Percentiles rank a stretch among this genome's conserved stretches.
Conservation (phyloP, 2,797 vertebrate genomes). For the Neoniphon sammara region DNA sequence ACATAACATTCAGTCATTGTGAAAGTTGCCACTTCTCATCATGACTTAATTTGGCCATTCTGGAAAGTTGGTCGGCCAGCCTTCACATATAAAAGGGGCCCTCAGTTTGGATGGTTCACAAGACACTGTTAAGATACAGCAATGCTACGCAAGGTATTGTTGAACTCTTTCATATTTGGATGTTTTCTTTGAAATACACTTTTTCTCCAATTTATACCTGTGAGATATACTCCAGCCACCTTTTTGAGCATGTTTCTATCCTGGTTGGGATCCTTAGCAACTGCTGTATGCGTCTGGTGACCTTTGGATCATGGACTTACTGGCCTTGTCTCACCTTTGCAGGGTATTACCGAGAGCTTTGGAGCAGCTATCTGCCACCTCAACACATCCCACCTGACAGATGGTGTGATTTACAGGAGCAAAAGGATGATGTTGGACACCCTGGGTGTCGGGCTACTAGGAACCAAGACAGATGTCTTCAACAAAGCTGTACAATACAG, state of each 20-base stretch:
- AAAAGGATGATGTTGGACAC: conserved; percentile 97
- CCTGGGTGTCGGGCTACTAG: conserved; percentile 91
- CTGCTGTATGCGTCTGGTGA: neutral
- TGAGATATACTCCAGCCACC: rapidly evolving
- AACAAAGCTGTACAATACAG: conserved; percentile 87
- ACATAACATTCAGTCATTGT: conserved; percentile 42
- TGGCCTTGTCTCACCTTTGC: conserved; percentile 26
- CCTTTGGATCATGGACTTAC: conserved; percentile 26
- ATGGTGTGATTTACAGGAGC: conserved; percentile 87
- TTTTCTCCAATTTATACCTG: neutral
- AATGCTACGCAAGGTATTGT: conserved; percentile 80
- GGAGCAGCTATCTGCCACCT: conserved; percentile 86
- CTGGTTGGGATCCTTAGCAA: neutral
- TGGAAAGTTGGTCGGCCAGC: conserved; percentile 60
- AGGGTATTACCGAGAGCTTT: conserved; percentile 93
- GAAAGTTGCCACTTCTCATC: conserved; percentile 71
- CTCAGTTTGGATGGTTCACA: neutral
- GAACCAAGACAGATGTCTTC: conserved; percentile 88
- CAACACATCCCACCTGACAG: conserved; percentile 85
- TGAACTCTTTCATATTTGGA: neutral
- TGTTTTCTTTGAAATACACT: neutral
- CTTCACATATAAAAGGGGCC: conserved; percentile 52
- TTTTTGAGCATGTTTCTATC: neutral
- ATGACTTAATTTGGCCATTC: conserved; percentile 42
- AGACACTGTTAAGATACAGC: neutral